Percentiles rank a stretch among this genome's conserved stretches.
Conservation (phyloP, 2,888 invertebrate species). For the Agonopterix heracliana region DNA sequence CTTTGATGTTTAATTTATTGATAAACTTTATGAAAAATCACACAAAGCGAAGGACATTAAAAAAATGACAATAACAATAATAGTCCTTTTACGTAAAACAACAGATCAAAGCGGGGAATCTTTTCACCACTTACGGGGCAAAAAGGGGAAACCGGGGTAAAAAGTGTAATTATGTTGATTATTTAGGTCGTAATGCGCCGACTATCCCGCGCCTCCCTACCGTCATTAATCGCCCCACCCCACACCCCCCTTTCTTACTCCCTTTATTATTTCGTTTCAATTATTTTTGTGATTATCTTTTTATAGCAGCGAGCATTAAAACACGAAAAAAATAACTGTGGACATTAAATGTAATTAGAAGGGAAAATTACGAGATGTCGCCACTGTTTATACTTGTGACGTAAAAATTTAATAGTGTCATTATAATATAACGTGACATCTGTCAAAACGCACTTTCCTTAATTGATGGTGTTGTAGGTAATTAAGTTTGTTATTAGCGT, state of each 20-base stretch:
- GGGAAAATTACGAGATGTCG: slow-evolving; percentile 69
- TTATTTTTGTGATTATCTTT: slow-evolving; percentile 77
- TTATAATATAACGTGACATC: slow-evolving; percentile 14
- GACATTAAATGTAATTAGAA: slow-evolving; percentile 72
- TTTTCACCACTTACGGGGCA: slow-evolving; percentile 58
- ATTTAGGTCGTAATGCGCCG: slow-evolving; percentile 73
- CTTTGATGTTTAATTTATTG: too few relatives aligned
- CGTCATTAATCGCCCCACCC: slow-evolving; percentile 61
- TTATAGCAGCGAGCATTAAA: slow-evolving; percentile 72
- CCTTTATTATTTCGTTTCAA: slow-evolving; percentile 76
- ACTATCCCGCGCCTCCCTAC: slow-evolving; percentile 59
- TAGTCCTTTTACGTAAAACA: slow-evolving; percentile 1
- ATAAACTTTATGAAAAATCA: not conserved
- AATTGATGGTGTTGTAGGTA: slow-evolving; percentile 2
- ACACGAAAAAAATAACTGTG: slow-evolving; percentile 70
- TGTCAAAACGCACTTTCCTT: slow-evolving; percentile 12
- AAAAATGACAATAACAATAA: slow-evolving; percentile 1
- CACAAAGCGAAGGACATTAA: not conserved
- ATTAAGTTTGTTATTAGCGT: not conserved
- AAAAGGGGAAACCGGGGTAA: slow-evolving; percentile 64
- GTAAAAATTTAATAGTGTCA: slow-evolving; percentile 12
- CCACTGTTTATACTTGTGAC: slow-evolving; percentile 30
- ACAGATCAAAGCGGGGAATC: slow-evolving; percentile 37
- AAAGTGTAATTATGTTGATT: slow-evolving; percentile 76
- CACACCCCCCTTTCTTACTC: slow-evolving; percentile 36